Base-by-base conservation (phyloP, 2,888 invertebrate species). In the Erebia aethiops region DNA sequence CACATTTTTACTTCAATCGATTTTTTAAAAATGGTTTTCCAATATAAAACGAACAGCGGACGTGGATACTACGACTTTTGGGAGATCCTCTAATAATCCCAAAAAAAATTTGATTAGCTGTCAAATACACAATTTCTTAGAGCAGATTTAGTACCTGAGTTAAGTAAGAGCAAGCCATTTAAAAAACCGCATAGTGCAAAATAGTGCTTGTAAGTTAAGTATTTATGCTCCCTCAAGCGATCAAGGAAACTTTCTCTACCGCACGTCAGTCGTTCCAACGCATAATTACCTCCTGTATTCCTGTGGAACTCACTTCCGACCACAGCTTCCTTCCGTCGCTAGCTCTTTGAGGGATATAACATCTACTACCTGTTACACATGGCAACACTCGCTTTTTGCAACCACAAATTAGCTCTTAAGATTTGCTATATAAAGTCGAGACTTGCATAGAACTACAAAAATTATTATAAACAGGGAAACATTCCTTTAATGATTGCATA, bases 251-350 rank as follows among this genome's bases (percentile, higher is more conserved):
- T 8, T 52, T 13, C 13, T 14, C 14, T 5, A 10, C 18, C 54
- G 54, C 54, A 54, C 58, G 58, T 26, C 66, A 67, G 16, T n/a
- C 67, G 67, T 52, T 49, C 26, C 67, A 61, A 41, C 63, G 75
- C 69, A 69, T 75, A 76, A 76, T 76, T 72, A 75, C 75, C n/a
- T n/a, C n/a, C n/a, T 71, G 69, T 70, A 71, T 68, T 75, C 75
- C 73, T 58, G 71, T 70, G 75, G 76, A 76, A 75, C 74, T 61
- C 41, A 41, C 60, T 67, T 67, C 60, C 67, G 67, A 61, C 67
- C 41, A 60, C 67, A 67, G 69, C 60, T 72, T 76, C 73, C 73
- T 71, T 74, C 69, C 70, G 64, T 57, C 54, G 68, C 46, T 67
- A 64, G 63, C 75, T 74, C 75, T 74, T 75, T 75, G 73, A 71